Base-by-base conservation (phyloP, 2,113 vertebrate genomes). In the Serilophus lunatus region DNA sequence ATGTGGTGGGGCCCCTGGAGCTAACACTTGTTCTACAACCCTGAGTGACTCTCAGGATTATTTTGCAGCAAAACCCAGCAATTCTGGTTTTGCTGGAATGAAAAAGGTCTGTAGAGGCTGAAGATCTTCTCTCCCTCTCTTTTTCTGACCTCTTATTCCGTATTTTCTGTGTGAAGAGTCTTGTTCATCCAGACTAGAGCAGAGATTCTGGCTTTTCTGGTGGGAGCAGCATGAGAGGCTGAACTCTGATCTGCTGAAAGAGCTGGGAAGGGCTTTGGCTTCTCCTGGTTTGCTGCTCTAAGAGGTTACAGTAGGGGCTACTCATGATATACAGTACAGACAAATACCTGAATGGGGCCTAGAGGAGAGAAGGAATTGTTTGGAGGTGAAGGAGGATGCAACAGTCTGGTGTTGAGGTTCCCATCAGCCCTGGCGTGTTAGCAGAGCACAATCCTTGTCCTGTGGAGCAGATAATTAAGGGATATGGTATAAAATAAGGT, bases 1-100 rank as follows among this genome's bases (percentile, higher is more conserved):
- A 36, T 93, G 74, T 79, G 85, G 74, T 93, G 88, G 88, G 90
- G 85, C 57, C 74, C 70, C 75, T 64, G 85, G 78, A 90, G 84
- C 64, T 86, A 76, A 76, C 3, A 18, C 71, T 3, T 18, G 29
- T 82, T 78, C 57, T 61, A 49, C 35, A 72, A 65, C 78, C 64
- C 70, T 72, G 8, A 91, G 57, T 9, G n/a, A 36, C 74, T 75
- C 56, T 75, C 15, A 20, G 40, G 23, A 64, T 72, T 80, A 53
- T 85, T 96, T 82, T 13, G 3, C 57, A 87, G 93, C n/a, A 95
- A 65, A 95, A 96, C 29, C 12, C 7, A 10, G 74, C 25, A 75
- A 13, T 79, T 94, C 81, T 92, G 42, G 50, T 45, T 75, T 85
- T 79, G 40, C 57, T 51, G 40, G 57, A 79, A 64, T 76, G 44